These are phyloP conservation scores for Cheilinus undulatus DNA, from an alignment of 2,113 vertebrate species.

Conservation along the genomic window DNA sequence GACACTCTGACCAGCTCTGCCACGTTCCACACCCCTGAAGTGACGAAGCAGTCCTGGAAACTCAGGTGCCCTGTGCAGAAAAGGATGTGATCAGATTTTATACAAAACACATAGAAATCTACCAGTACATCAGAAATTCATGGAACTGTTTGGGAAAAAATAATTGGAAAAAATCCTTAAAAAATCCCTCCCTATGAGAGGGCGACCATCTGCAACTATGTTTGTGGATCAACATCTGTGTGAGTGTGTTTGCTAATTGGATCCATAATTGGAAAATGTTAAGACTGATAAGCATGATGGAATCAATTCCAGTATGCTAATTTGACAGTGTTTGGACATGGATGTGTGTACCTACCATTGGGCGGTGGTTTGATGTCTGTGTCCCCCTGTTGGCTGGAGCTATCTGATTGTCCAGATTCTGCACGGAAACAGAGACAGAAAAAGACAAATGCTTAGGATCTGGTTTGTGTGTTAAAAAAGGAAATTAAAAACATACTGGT, in stretches of 20 bases:
- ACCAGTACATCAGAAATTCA: constrained; percentile 11
- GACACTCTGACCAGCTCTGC: constrained; percentile 94
- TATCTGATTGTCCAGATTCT: constrained; percentile 98
- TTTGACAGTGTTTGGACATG: constrained; percentile 57
- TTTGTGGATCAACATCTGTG: constrained; percentile 69
- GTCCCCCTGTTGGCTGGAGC: constrained; percentile 95
- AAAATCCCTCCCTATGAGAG: constrained; percentile 45
- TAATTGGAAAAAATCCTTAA: constrained; percentile 11
- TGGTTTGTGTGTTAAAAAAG: constrained; percentile 22
- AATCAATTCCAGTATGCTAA: constrained; percentile 57
- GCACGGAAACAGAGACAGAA: constrained; percentile 47
- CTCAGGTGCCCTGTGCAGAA: constrained; percentile 90
- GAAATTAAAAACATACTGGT: constrained; percentile 51
- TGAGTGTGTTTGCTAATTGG: constrained; percentile 65
- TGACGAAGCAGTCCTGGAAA: constrained; percentile 98
- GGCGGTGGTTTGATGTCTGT: constrained; percentile 96
- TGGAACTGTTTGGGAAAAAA: not conserved
- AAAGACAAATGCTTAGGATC: constrained; percentile 51
- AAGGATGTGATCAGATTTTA: not conserved
- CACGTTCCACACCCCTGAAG: constrained; percentile 96
- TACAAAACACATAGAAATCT: not conserved
- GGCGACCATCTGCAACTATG: constrained; percentile 56
- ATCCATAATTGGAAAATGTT: constrained; percentile 74
- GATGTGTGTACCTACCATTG: constrained; percentile 86
- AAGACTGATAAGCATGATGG: constrained; percentile 65